phyloP scores from a whole-genome alignment of 2,888 invertebrate species.

The Lithophane socia region DNA sequence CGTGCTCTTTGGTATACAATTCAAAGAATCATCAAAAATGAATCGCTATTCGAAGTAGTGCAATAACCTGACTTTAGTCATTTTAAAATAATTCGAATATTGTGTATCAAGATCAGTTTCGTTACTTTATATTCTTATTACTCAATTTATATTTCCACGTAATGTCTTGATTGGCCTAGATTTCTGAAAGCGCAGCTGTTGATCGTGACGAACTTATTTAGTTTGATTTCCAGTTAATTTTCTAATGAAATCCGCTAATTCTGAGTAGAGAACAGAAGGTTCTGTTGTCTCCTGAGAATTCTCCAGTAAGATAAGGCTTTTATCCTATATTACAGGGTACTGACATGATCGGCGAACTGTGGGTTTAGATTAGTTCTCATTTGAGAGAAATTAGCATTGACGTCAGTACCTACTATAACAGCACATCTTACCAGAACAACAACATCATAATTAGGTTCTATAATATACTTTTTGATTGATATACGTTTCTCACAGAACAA shows the following conservation, averaged over 20 bases:
- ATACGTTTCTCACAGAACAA: background rate
- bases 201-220: background rate
- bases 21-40: background rate
- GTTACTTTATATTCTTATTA: too few relatives aligned
- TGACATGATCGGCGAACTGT: background rate
- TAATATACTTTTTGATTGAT: background rate
- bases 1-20: background rate
- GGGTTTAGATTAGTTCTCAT: background rate
- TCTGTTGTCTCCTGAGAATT: background rate
- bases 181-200: background rate
- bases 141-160: background rate
- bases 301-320: too few relatives aligned
- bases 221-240: background rate
- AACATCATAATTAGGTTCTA: background rate
- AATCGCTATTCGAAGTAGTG: background rate
- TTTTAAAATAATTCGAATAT: background rate
- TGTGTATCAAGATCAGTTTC: background rate
- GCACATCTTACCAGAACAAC: too few relatives aligned
- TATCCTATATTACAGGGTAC: background rate
- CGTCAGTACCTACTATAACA: background rate
- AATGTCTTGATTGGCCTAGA: background rate
- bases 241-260: background rate
- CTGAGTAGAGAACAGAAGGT: background rate
- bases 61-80: background rate
- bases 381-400: background rate